phyloP scores from a whole-genome alignment of 2,888 invertebrate species.

The Pristionchus japonicus region DNA sequence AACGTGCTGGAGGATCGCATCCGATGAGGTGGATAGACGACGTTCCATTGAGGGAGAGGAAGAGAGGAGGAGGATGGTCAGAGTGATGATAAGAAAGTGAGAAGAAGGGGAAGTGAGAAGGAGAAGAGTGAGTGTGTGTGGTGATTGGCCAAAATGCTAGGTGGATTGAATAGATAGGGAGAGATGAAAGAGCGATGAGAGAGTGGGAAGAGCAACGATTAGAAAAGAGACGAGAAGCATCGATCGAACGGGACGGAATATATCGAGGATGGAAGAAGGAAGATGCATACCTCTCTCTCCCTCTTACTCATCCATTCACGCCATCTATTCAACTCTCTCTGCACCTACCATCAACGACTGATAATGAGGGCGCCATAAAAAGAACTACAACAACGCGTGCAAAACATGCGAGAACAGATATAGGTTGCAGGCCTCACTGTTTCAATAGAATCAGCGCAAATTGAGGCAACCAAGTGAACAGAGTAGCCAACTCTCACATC shows the following conservation, averaged over 20 bases:
- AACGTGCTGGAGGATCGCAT: slow-evolving; percentile 34
- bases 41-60: not conserved
- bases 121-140: not conserved
- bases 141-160: slow-evolving; percentile 21
- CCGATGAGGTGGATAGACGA: slow-evolving; percentile 36
- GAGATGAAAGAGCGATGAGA: slow-evolving; percentile 10
- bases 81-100: slow-evolving; percentile 11
- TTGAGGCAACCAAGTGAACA: not conserved
- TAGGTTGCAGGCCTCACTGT: not conserved
- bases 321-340: not conserved
- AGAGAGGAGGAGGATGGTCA: not conserved
- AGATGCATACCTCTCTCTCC: not conserved
- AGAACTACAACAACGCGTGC: not conserved
- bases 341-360: not conserved
- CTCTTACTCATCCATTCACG: not conserved
- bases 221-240: slow-evolving; percentile 1
- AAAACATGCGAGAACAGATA: not conserved
- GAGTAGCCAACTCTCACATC: not conserved
- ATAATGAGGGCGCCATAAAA: not conserved
- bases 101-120: not conserved
- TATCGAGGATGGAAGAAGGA: not conserved
- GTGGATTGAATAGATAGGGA: slow-evolving; percentile 37
- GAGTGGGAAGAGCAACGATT: no score
- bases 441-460: not conserved
- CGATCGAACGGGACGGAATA: not conserved